Conservation (phyloP, 2,888 invertebrate genomes). For the Gymnocheta viridis region DNA sequence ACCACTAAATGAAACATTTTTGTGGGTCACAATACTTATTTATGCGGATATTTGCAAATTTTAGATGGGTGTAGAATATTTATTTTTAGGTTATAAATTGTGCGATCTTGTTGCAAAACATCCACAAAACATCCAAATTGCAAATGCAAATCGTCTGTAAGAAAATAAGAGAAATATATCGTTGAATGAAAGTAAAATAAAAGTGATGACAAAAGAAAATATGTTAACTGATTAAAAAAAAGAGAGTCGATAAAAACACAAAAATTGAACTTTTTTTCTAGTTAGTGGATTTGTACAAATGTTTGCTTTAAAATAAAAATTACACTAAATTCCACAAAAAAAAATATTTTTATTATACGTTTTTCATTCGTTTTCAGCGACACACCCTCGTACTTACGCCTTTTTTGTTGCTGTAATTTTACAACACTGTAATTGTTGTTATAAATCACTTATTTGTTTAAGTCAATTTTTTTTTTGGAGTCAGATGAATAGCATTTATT, state of each 20-base stretch:
- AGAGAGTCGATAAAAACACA: neutral
- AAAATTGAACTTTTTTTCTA: neutral
- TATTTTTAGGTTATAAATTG: constrained; percentile 44
- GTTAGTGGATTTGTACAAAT: neutral
- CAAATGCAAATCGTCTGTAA: constrained; percentile 29
- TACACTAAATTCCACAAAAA: neutral
- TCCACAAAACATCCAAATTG: neutral
- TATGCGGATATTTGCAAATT: neutral
- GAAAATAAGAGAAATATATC: constrained; percentile 18
- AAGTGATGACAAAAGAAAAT: constrained; percentile 52
- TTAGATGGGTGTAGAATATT: neutral
- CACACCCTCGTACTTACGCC: neutral
- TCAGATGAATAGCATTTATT: neutral
- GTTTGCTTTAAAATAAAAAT: neutral
- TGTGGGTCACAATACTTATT: neutral
- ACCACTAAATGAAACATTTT: constrained; percentile 47
- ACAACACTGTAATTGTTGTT: neutral
- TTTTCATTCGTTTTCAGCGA: too few relatives aligned
- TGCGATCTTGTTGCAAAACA: neutral
- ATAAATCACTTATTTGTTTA: neutral
- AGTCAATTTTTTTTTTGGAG: too few relatives aligned
- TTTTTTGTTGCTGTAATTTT: neutral
- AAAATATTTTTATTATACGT: neutral
- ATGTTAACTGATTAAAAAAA: constrained; percentile 41
- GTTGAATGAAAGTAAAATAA: constrained; percentile 30